phyloP scores from a whole-genome alignment of 2,113 vertebrate genomes.

The Dipodomys merriami region DNA sequence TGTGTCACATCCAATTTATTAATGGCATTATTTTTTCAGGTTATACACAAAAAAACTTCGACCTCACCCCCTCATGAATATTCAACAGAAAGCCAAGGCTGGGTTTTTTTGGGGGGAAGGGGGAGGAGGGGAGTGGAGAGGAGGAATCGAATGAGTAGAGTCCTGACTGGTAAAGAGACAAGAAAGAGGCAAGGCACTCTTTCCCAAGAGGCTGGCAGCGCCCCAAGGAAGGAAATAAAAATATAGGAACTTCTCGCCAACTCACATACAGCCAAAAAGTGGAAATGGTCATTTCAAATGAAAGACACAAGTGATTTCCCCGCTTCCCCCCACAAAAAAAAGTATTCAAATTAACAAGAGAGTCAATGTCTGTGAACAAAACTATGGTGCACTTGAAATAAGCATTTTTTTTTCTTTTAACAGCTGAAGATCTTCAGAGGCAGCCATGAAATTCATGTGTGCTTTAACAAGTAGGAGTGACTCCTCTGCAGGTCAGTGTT shows the following conservation, averaged over 20 bases:
- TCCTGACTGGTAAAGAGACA: constrained; percentile 82
- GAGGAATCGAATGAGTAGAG: constrained; percentile 71
- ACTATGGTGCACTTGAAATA: not conserved
- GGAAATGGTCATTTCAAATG: constrained; percentile 53
- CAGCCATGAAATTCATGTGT: constrained; percentile 1
- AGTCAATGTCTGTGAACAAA: constrained; percentile 38
- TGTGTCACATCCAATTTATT: constrained; percentile 86
- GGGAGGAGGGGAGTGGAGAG: not conserved
- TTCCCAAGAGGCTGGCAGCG: constrained; percentile 27
- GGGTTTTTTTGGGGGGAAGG: constrained; percentile 47
- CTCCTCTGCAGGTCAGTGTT: constrained; percentile 51
- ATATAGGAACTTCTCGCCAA: constrained; percentile 67
- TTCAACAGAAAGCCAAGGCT: constrained; percentile 82
- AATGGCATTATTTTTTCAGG: constrained; percentile 85
- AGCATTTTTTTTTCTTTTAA: not conserved
- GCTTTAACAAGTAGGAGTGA: constrained; percentile 38
- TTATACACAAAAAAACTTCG: constrained; percentile 83
- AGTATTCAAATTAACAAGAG: constrained; percentile 15
- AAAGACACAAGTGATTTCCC: not conserved
- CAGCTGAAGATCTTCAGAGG: not conserved
- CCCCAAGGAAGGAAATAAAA: constrained; percentile 65
- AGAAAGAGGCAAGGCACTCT: constrained; percentile 72
- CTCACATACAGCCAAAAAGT: constrained; percentile 24
- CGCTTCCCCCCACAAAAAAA: too few relatives aligned
- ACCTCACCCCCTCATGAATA: constrained; percentile 87